Evolutionary conservation across 2,113 vertebrate species (phyloP), one percentile per base, ranked within the genome.

Genomic region (Balaeniceps rex): DNA sequence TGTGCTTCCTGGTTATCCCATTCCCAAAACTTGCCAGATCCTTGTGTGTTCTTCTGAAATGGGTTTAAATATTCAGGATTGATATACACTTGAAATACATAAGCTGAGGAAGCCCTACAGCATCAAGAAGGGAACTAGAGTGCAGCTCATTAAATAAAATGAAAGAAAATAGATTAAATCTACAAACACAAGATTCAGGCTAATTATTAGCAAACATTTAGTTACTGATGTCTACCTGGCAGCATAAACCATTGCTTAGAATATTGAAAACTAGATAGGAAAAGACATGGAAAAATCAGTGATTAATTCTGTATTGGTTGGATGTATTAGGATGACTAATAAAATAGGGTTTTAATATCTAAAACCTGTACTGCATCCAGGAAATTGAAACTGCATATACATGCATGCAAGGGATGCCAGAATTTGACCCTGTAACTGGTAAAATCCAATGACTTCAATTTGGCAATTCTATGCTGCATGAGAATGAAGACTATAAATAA

Each of bases 401-500:
- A 10, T 55, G 29, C 70, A 49, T 63, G 33, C 83, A 71, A 83
- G 28, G 47, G 34, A 85, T 52, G 57, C 55, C 81, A 66, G 68
- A 90, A 95, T 89, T 91, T 87, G 61, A 94, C 33, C 75, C 86
- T 93, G 13, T 90, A 85, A 77, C 42, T 88, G 90, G 34, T 87
- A 86, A 86, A 92, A 89, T 84, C 72, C 81, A 88, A 34, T 76
- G 3, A 51, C 85, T 78, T 74, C 61, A 75, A 63, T 95, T 93
- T 83, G 83, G 54, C 90, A 95, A 95, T 85, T 89, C 55, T 91
- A 2, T 74, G 82, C 82, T 79, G 69, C 80, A 64, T 52, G 58
- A 84, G 52, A 92, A 89, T 71, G 58, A 83, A 83, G 51, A 61
- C 55, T 95, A 61, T 94, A 96, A 94, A 96, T 90, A 96, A 90